These are phyloP conservation scores for Actinernus sp. DNA, from an alignment of 92 coral and sea anemone genomes.

Conservation along the genomic window DNA sequence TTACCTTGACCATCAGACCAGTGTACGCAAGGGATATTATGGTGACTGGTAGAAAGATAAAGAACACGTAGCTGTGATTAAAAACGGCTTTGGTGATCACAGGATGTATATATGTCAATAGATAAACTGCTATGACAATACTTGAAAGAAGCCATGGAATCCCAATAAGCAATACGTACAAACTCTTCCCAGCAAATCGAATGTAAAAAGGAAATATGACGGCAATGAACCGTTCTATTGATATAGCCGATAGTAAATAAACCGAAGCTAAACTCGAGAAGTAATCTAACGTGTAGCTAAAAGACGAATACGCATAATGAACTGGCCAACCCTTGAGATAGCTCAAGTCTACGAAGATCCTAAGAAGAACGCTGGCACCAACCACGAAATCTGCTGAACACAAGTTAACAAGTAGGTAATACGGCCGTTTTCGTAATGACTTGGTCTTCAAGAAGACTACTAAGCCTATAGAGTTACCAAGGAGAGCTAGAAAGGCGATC, in stretches of 20 bases:
- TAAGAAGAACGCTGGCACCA: slow-evolving; percentile 8
- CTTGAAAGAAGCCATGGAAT: slow-evolving; percentile 22
- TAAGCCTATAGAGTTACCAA: slow-evolving; percentile 27
- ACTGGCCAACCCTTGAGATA: slow-evolving; percentile 13
- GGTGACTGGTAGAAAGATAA: slow-evolving; percentile 15
- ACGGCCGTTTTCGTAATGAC: slow-evolving; percentile 20
- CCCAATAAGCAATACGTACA: slow-evolving; percentile 22
- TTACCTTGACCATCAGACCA: slow-evolving; percentile 14
- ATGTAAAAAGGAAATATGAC: slow-evolving; percentile 33
- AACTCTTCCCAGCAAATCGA: slow-evolving; percentile 21
- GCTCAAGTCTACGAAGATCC: slow-evolving; percentile 13
- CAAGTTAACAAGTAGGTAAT: slow-evolving; percentile 24
- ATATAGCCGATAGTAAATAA: slow-evolving; percentile 23
- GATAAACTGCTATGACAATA: slow-evolving; percentile 1
- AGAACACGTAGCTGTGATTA: slow-evolving; percentile 14
- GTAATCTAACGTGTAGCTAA: slow-evolving; percentile 28
- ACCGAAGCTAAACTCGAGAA: slow-evolving; percentile 42
- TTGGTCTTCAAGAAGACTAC: slow-evolving; percentile 32
- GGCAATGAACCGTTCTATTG: slow-evolving; percentile 35
- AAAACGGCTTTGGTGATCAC: slow-evolving; percentile 10
- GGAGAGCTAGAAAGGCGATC: slow-evolving; percentile 11
- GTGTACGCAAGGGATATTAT: slow-evolving; percentile 16
- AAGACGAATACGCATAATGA: slow-evolving; percentile 6
- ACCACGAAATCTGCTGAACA: slow-evolving; percentile 45
- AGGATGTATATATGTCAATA: slow-evolving; percentile 1